Conservation (phyloP, 2,113 vertebrate species). For the Noctilio leporinus region DNA sequence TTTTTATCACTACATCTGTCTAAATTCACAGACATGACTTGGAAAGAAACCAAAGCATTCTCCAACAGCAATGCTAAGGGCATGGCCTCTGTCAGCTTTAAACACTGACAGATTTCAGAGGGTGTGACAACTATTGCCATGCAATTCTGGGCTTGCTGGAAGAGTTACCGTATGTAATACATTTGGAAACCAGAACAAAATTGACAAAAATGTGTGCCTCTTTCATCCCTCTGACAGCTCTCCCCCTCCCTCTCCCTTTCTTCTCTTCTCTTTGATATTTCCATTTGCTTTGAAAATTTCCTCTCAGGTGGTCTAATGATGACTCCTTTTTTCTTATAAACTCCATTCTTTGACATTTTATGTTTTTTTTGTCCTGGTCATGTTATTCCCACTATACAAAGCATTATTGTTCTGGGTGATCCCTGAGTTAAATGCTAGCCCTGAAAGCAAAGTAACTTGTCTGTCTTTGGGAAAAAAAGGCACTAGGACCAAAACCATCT, state of each 20-base stretch:
- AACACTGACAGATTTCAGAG: conserved; percentile 48
- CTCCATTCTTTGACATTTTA: neutral
- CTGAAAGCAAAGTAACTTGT: neutral
- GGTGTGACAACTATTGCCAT: conserved; percentile 10
- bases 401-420: neutral
- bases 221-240: conserved; percentile 21
- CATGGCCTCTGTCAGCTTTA: conserved; percentile 8
- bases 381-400: neutral
- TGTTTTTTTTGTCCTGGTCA: conserved; percentile 3
- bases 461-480: neutral
- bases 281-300: conserved; percentile 56
- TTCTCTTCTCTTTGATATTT: conserved; percentile 61
- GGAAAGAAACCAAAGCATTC: conserved; percentile 19
- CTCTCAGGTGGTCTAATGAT: conserved; percentile 42
- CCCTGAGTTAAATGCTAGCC: conserved; percentile 21
- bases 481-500: neutral
- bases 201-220: neutral
- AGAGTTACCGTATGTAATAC: neutral
- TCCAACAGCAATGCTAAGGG: neutral
- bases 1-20: conserved; percentile 25
- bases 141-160: neutral
- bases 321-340: conserved; percentile 10
- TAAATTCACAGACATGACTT: neutral
- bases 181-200: conserved; percentile 45
- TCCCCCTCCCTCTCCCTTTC: neutral